phyloP scores from a whole-genome alignment of 2,797 vertebrate genomes.

The Anisognathus igniventris region DNA sequence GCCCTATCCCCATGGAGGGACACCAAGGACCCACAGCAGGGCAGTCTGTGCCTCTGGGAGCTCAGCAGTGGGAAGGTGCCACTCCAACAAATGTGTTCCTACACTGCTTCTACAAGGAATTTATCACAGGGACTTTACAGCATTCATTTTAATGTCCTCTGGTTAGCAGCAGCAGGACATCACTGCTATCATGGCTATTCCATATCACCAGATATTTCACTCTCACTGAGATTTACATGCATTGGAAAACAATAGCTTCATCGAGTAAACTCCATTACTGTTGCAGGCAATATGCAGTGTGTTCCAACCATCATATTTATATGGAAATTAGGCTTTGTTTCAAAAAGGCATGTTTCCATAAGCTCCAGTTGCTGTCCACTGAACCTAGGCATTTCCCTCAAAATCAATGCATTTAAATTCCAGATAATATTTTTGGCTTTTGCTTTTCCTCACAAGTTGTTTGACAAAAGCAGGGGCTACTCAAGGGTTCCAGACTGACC shows the following conservation, averaged over 20 bases:
- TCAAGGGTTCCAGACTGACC: not conserved
- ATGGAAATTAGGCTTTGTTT: slow-evolving; percentile 55
- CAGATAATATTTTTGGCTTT: not conserved
- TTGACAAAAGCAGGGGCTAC: not conserved
- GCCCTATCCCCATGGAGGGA: fast-evolving
- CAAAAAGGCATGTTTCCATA: not conserved
- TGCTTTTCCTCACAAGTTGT: not conserved
- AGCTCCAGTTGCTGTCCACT: not conserved
- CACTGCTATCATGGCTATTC: not conserved
- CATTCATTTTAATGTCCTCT: not conserved
- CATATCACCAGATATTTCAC: not conserved
- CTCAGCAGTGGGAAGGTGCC: not conserved
- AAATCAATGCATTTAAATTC: slow-evolving; percentile 55
- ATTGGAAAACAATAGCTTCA: slow-evolving; percentile 25
- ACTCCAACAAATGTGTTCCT: not conserved
- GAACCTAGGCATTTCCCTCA: not conserved
- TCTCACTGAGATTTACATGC: not conserved
- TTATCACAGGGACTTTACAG: not conserved
- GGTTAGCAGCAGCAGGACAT: not conserved
- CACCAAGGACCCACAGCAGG: not conserved
- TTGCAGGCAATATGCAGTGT: not conserved
- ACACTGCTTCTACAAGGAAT: not conserved
- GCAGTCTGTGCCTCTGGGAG: not conserved
- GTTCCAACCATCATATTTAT: slow-evolving; percentile 46
- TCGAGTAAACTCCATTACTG: not conserved